phyloP scores from a whole-genome alignment of 1,140 invertebrate species.

The Bombus sylvicola region DNA sequence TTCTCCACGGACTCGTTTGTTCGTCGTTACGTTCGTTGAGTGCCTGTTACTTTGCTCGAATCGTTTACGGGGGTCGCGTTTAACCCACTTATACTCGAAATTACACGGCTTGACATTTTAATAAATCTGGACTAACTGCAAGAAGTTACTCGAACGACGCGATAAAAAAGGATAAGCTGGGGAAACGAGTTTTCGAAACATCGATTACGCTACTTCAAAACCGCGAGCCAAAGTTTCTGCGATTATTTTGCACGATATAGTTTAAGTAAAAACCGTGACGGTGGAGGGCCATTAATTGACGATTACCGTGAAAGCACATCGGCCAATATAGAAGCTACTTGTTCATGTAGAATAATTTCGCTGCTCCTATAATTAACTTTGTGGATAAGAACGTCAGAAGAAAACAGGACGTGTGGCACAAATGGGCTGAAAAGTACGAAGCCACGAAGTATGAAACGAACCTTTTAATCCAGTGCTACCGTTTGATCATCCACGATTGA shows the following conservation, averaged over 20 bases:
- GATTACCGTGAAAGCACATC: background rate
- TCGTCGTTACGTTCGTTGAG: slow-evolving; percentile 11
- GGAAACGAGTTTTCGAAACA: background rate
- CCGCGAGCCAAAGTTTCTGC: background rate
- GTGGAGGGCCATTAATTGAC: background rate
- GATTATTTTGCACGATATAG: background rate
- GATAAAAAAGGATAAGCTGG: background rate
- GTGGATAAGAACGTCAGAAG: no score
- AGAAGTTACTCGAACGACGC: background rate
- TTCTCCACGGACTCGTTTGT: background rate
- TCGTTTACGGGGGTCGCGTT: background rate
- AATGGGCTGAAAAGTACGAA: background rate
- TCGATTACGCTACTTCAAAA: no score
- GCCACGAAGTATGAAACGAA: background rate
- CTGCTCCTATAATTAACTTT: background rate
- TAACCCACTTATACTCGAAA: background rate
- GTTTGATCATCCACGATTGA: slow-evolving; percentile 7
- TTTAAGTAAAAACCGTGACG: background rate
- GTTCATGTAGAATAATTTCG: background rate
- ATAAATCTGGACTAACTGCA: background rate
- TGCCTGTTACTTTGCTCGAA: background rate
- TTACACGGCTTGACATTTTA: background rate
- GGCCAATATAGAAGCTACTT: background rate
- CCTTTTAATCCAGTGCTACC: background rate
- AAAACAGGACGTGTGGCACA: background rate